Percentiles rank a stretch among this genome's conserved stretches.
Conservation (phyloP, 1,140 invertebrate species). For the Manduca sexta region DNA sequence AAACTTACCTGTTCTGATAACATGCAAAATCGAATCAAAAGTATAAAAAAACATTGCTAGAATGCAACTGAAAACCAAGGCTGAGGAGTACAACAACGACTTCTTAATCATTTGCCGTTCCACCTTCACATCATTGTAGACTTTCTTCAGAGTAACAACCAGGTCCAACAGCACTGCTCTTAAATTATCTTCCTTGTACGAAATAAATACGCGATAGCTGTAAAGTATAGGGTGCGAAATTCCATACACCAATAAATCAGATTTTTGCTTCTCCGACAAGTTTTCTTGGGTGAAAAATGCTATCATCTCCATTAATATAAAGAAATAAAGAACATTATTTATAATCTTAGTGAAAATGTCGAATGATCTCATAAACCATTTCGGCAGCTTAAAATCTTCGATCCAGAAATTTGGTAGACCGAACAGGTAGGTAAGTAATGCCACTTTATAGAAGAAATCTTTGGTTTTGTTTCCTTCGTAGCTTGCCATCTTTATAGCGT, state of each 20-base stretch:
- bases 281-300: conserved; percentile 21
- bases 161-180: conserved; percentile 20
- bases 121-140: conserved; percentile 24
- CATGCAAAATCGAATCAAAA: conserved; percentile 17
- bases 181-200: conserved; percentile 14
- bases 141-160: conserved; percentile 22
- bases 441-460: conserved; percentile 14
- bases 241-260: conserved; percentile 21
- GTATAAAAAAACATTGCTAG: conserved; percentile 26
- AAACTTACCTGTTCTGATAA: conserved; percentile 12
- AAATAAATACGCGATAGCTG: conserved; percentile 9
- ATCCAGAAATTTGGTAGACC: conserved; percentile 21
- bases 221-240: conserved; percentile 28
- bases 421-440: conserved; percentile 1
- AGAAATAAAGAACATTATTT: conserved; percentile 5
- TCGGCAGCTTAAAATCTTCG: conserved; percentile 8
- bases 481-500: not conserved
- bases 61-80: conserved; percentile 8
- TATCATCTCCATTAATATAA: conserved; percentile 21
- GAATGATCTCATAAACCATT: conserved; percentile 5
- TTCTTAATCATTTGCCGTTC: conserved; percentile 28
- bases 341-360: conserved; percentile 9
- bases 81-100: conserved; percentile 15
- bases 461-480: conserved; percentile 7
- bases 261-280: conserved; percentile 24